Conservation (phyloP, 2,888 invertebrate species). For the Spicauda simplicius region DNA sequence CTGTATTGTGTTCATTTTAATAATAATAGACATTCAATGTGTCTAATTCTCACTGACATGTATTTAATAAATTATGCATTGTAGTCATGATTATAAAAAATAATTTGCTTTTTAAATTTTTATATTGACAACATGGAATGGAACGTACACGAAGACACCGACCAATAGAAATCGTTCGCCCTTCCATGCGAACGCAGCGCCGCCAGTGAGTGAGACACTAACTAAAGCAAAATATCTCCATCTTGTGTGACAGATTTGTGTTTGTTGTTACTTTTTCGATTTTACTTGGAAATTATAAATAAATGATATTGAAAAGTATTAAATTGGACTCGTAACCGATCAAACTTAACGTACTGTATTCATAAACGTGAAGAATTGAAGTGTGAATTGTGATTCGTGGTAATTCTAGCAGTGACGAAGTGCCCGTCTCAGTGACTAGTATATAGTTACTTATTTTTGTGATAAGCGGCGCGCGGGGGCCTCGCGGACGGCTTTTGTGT, state of each 20-base stretch:
- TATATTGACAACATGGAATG: constrained; percentile 46
- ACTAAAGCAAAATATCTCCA: constrained; percentile 86
- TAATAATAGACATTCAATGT: background rate
- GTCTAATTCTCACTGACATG: background rate
- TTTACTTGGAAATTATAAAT: constrained; percentile 67
- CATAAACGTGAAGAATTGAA: constrained; percentile 50
- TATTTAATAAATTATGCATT: background rate
- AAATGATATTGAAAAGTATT: constrained; percentile 63
- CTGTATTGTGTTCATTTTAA: background rate
- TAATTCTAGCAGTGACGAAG: constrained; percentile 79
- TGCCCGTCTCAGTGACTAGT: constrained; percentile 79
- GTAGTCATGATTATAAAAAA: background rate
- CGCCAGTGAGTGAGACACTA: constrained; percentile 72
- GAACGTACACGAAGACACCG: constrained; percentile 55
- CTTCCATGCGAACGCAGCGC: constrained; percentile 71
- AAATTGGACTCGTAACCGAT: constrained; percentile 52
- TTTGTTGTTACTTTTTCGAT: constrained; percentile 82
- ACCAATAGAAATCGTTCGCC: constrained; percentile 65
- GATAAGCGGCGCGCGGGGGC: constrained; percentile 83
- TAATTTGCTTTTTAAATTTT: background rate
- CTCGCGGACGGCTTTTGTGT: constrained; percentile 77
- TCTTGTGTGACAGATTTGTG: constrained; percentile 87
- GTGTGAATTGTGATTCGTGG: constrained; percentile 54
- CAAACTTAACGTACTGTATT: constrained; percentile 49
- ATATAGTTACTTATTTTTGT: constrained; percentile 85